Conservation (phyloP, 2,113 vertebrate species). For the Muntiacus muntjak region DNA sequence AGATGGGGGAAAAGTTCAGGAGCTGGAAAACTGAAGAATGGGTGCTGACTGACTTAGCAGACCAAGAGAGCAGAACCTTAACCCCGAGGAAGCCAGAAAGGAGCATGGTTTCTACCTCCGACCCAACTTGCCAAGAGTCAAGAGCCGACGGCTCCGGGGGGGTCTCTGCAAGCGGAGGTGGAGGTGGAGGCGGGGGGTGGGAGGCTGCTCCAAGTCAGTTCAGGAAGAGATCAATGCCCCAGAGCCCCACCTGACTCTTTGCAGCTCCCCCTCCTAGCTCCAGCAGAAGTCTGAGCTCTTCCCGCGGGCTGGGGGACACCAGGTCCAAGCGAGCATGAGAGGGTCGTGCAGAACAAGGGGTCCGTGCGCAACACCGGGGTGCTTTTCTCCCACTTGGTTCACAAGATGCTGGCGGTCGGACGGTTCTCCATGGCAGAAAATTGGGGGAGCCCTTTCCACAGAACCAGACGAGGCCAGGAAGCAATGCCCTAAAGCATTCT, state of each 20-base stretch:
- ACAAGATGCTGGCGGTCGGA: background rate
- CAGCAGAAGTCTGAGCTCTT: background rate
- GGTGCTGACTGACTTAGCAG: background rate
- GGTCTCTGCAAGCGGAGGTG: background rate
- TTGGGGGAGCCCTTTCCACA: background rate
- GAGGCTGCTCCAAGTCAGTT: background rate
- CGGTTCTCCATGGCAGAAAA: background rate
- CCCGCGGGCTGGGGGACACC: rapidly evolving
- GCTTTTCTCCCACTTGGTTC: background rate
- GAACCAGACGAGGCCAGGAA: background rate
- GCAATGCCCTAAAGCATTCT: background rate
- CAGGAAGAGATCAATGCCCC: background rate
- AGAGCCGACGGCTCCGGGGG: background rate
- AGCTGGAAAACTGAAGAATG: background rate
- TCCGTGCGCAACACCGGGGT: background rate
- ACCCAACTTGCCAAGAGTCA: background rate
- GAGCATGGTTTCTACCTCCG: background rate
- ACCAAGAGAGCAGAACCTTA: background rate
- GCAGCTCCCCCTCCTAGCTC: background rate
- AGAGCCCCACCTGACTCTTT: background rate
- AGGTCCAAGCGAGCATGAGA: background rate
- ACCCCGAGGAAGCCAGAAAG: background rate
- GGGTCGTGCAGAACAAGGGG: background rate
- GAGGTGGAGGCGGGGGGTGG: background rate
- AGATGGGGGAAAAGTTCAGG: background rate